Evolutionary conservation across 2,797 vertebrate genomes (phyloP), one percentile per base, ranked within the genome.

Genomic region (Strix occidentalis): DNA sequence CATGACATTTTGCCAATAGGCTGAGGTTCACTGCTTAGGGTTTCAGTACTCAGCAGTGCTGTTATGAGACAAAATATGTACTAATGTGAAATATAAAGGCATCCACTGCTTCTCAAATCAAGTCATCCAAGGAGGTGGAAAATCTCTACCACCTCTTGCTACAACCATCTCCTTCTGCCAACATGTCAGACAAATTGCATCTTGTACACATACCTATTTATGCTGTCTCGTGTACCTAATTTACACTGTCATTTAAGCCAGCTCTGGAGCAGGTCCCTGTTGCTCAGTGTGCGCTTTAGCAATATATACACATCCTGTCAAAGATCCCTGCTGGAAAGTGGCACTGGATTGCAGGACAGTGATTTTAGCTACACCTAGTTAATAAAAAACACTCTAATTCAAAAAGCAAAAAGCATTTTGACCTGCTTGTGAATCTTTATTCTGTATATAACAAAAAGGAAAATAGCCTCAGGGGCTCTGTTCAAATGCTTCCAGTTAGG

Each of bases 331-430:
- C 66, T 93, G 89, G 66, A 84, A 95, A 82, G 66, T 56, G 72
- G 63, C 61, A 43, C 53, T 23, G 86, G 65, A 84, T 93, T 74
- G 33, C 78, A 87, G 92, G 78, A 90, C 43, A 16, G 21, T 5
- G 65, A 90, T 94, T 95, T 87, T 87, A 81, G 18, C 89, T 92
- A 91, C 80, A 84, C 74, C 29, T 90, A 92, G 53, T 51, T 83
- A 89, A 96, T 80, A 88, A 95, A 85, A 98, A 97, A 96, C 96
- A 97, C 87, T 91, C 79, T 65, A 35, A n/a, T 9, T 10, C 68
- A 37, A 37, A 53, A 21, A 65, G 48, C 17, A 56, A 60, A 84
- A 76, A 79, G 48, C n/a, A 4, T 53, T 63, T n/a, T 90, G 94
- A 96, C 96, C 95, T 96, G 94, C 53, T 91, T 74, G 74, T 29